Base-by-base conservation (phyloP, 2,113 vertebrate genomes). In the Tenebrosternarchus preto region DNA sequence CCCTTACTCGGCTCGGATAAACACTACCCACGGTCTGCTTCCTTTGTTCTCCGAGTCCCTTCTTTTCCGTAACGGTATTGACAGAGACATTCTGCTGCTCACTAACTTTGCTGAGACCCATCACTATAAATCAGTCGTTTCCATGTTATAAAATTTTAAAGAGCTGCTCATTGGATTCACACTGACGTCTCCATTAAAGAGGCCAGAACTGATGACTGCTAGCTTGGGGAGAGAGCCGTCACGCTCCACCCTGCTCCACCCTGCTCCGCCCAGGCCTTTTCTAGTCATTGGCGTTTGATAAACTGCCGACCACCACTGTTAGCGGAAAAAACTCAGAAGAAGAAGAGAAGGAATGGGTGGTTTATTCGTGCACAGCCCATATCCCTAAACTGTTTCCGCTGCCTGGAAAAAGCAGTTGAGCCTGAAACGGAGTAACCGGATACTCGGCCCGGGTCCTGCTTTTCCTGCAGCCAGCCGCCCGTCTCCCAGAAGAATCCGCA, bases 101-200 rank as follows among this genome's bases (percentile, higher is more conserved):
- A 68, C 77, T 68, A 43, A 85, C 83, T 84, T 88, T 77, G 82
- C 86, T 80, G 76, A 43, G 57, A 76, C 84, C 89, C 89, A 89
- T 92, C 87, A 90, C 89, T 89, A 91, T 90, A 91, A 91, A 92
- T 92, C 91, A 92, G 84, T 85, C 86, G 78, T 86, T 91, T 88
- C 86, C 82, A 85, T 87, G 85, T 86, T 86, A 91, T 91, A 89
- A 82, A 88, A 91, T 74, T 89, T 91, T 92, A 89, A 93, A 91
- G 87, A 90, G 87, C 89, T 79, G 80, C 87, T 84, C 83, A 74
- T 84, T 78, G 81, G 86, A 89, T 89, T 90, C 80, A 68, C 86
- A 83, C 73, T 84, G 81, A 88, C 87, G 82, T 88, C 89, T 91
- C 90, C 88, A 92, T 92, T 92, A 92, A 87, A 66, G 84, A 83